Evolutionary conservation across 2,888 invertebrate species (phyloP).

Genomic region (Synergus gifuensis): DNA sequence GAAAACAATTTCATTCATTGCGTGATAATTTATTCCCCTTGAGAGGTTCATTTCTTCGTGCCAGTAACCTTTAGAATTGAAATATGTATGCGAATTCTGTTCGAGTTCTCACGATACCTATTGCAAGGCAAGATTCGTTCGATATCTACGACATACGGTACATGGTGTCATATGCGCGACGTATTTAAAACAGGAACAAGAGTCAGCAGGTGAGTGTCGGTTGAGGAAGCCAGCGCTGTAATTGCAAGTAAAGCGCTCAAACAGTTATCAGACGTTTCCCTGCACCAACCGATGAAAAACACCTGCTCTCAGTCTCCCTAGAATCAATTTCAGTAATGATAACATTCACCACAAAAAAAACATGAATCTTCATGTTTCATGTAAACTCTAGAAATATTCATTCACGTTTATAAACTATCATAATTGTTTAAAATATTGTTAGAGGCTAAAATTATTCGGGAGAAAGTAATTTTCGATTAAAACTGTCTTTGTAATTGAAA

Average conservation of each 20-base stretch:
- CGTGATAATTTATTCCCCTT: slow-evolving; percentile 5
- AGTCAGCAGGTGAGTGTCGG: slow-evolving; percentile 60
- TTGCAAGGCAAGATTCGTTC: slow-evolving; percentile 34
- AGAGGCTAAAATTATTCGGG: background rate
- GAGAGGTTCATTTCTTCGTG: background rate
- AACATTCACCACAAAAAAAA: background rate
- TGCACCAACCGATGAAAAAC: slow-evolving; percentile 63
- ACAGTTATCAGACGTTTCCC: slow-evolving; percentile 66
- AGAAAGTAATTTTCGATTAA: background rate
- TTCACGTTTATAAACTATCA: too few species aligned
- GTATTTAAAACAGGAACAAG: slow-evolving; percentile 41
- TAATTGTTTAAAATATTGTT: too few species aligned
- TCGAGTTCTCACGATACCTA: slow-evolving; percentile 30
- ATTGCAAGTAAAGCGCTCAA: slow-evolving; percentile 48
- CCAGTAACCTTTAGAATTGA: slow-evolving; percentile 22
- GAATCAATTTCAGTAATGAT: slow-evolving; percentile 48
- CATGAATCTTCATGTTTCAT: too few species aligned
- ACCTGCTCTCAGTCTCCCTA: slow-evolving; percentile 62
- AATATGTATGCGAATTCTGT: slow-evolving; percentile 26
- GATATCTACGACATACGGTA: slow-evolving; percentile 25
- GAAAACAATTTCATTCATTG: background rate
- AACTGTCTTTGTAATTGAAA: slow-evolving; percentile 26
- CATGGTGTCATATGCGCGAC: slow-evolving; percentile 34
- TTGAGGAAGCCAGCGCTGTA: slow-evolving; percentile 47
- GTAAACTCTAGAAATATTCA: too few species aligned